Evolutionary conservation across 2,113 vertebrate genomes (phyloP), one percentile per base, ranked within the genome.

Genomic region (Fulica atra): DNA sequence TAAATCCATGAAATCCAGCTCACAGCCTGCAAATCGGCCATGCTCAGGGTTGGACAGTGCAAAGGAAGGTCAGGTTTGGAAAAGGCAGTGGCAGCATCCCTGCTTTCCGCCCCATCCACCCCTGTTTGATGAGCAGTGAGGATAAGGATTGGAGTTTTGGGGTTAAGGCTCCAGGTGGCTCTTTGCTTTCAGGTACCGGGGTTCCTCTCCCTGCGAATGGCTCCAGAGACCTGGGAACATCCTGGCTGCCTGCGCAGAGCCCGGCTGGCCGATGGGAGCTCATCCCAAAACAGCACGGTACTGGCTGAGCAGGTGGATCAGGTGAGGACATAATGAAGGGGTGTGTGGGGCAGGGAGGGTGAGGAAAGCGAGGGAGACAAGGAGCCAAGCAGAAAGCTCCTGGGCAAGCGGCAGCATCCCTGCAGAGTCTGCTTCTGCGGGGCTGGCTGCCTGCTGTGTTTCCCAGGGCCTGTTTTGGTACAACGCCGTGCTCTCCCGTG

Each of bases 1-100:
- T 69, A 44, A 54, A 88, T 28, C 4, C 68, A 28, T 36, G 6
- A 33, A 57, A 61, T 1, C 28, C 31, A 54, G 4, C 59, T 64
- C 2, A 0, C 3, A 51, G 21, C 4, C 74, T 72, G 74, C 48
- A 7, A 20, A 13, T 5, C 11, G 51, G 0, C 6, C 0, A 3
- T 2, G 35, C 1, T 17, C 10, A 11, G 4, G 1, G 10, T 21
- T 18, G 42, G 31, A 14, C 3, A 4, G 31, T 4, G 51, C 60
- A 9, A 25, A 19, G 42, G 48, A 40, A 29, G 78, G 77, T 26
- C 10, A 11, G 36, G 3, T 42, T 50, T 26, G 42, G 59, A 38
- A 50, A 46, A 28, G 11, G 51, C 2, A 20, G 69, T 3, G 2
- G 7, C 23, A 28, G 1, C 36, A 11, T 12, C 20, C 35, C 79